Evolutionary conservation across 2,888 invertebrate genomes (phyloP).

Genomic region (Pyrgus malvae): DNA sequence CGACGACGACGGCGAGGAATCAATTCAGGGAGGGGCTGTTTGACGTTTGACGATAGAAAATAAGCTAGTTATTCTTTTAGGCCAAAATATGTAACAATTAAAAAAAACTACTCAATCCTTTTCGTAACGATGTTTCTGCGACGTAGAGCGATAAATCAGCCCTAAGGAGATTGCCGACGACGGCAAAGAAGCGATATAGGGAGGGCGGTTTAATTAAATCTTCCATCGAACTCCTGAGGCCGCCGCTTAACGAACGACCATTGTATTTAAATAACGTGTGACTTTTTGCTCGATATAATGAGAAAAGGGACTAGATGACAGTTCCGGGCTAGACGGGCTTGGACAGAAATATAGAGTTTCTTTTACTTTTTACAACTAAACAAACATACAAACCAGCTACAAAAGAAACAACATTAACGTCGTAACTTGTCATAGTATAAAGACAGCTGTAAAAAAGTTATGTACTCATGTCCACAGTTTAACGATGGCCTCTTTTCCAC

Average conservation of each 20-base stretch:
- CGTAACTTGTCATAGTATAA: too few species aligned
- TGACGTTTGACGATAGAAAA: too few species aligned
- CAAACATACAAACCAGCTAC: too few species aligned
- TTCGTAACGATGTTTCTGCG: slow-evolving; percentile 59
- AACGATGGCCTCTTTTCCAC: too few species aligned
- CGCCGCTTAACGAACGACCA: slow-evolving; percentile 77
- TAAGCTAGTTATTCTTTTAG: too few species aligned
- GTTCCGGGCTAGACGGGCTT: neutral
- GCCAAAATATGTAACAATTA: too few species aligned
- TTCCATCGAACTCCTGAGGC: slow-evolving; percentile 83
- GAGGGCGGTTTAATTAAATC: slow-evolving; percentile 81
- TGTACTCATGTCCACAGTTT: too few species aligned
- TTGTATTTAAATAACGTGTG: slow-evolving; percentile 80
- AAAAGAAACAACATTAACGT: too few species aligned
- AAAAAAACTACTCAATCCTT: slow-evolving; percentile 69
- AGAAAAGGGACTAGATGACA: slow-evolving; percentile 20
- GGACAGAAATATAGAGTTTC: too few species aligned
- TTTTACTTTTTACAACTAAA: too few species aligned
- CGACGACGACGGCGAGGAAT: slow-evolving; percentile 46
- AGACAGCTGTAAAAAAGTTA: too few species aligned
- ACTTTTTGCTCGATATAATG: slow-evolving; percentile 57
- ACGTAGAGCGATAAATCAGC: slow-evolving; percentile 80
- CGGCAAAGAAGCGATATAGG: slow-evolving; percentile 26
- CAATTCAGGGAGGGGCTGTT: slow-evolving; percentile 27
- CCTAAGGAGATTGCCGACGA: slow-evolving; percentile 73